A percentile compares a stretch with the other conserved stretches of the same genome.
phyloP scores from a whole-genome alignment of 2,797 vertebrate genomes.

The Hoplostethus mediterraneus region DNA sequence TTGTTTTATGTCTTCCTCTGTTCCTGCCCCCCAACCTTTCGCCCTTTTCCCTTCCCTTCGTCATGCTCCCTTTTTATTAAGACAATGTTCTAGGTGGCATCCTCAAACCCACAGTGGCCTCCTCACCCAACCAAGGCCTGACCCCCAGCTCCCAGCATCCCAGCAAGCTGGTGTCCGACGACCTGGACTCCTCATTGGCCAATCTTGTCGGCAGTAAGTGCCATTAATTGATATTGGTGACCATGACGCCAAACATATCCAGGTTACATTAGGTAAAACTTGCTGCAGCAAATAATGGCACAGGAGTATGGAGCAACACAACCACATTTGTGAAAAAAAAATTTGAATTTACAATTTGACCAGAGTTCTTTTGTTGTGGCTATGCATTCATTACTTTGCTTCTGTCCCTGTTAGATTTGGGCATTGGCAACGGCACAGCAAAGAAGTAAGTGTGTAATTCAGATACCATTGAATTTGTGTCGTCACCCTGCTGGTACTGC shows the following conservation, averaged over 20 bases:
- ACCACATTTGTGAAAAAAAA: too few relatives aligned
- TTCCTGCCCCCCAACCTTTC: constrained; percentile 41
- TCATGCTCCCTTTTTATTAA: constrained; percentile 79
- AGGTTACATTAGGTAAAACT: neutral
- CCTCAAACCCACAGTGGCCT: constrained; percentile 94
- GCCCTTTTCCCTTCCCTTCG: constrained; percentile 33
- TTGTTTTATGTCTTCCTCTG: constrained; percentile 44
- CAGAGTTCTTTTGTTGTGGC: neutral
- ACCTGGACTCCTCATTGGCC: constrained; percentile 96
- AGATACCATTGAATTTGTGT: neutral
- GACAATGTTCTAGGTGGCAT: constrained; percentile 94
- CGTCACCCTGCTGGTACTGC: neutral
- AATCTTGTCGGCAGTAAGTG: constrained; percentile 98
- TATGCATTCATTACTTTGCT: constrained; percentile 27
- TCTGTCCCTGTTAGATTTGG: constrained; percentile 87
- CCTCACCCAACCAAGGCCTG: constrained; percentile 91
- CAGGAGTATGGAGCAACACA: too few relatives aligned
- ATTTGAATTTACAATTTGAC: neutral
- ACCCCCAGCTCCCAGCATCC: constrained; percentile 85
- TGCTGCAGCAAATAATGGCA: neutral
- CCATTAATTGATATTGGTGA: constrained; percentile 13
- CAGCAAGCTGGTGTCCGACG: constrained; percentile 93
- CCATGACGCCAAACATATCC: neutral
- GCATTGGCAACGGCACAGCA: constrained; percentile 93
- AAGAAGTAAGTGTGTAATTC: constrained; percentile 89